Evolutionary conservation across 1,140 invertebrate species (phyloP), one percentile per base, ranked within the genome.

Genomic region (Hydropsyche tenuis): DNA sequence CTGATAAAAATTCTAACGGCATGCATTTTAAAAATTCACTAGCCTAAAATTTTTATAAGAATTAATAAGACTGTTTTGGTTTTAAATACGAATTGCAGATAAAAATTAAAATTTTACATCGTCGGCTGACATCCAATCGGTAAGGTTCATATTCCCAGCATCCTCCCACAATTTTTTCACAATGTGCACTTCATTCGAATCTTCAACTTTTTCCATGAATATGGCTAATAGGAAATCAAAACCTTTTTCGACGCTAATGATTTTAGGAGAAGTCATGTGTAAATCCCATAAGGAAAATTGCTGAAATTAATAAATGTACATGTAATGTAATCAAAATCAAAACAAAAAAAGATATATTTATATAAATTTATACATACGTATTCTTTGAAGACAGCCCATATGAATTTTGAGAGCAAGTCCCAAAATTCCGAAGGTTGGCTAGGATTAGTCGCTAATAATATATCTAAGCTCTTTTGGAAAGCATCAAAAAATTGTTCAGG

Each of bases 81-180:
- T 45, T 45, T 14, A 45, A 45, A 45, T 45, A 45, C n/a, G n/a
- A n/a, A n/a, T n/a, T n/a, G n/a, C n/a, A 68, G 23, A 27, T 18
- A 68, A 25, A 22, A 23, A 46, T 11, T 25, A 12, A 23, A 6
- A 68, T 6, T n/a, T 56, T 56, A 70, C 51, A 37, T 87, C 81
- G 51, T 84, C 82, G 62, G 80, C 74, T 80, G 87, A 78, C 78
- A 86, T 85, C 81, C 90, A 86, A 79, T 89, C 85, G 23, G 79
- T 86, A 66, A 89, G 83, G 74, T 86, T 79, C 30, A 90, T 81
- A 48, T 82, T 83, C 0, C 14, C 25, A 62, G 88, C 88, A 78
- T 83, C 64, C 84, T 82, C 89, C 76, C 25, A 74, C 60, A 69
- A 80, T 42, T 37, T 75, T 48, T 72, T 77, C 3, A 74, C 20